A percentile compares a stretch with the other conserved stretches of the same genome.
Evolutionary conservation across 2,888 invertebrate species (phyloP).

Genomic region (Noctuana brunneofusca): DNA sequence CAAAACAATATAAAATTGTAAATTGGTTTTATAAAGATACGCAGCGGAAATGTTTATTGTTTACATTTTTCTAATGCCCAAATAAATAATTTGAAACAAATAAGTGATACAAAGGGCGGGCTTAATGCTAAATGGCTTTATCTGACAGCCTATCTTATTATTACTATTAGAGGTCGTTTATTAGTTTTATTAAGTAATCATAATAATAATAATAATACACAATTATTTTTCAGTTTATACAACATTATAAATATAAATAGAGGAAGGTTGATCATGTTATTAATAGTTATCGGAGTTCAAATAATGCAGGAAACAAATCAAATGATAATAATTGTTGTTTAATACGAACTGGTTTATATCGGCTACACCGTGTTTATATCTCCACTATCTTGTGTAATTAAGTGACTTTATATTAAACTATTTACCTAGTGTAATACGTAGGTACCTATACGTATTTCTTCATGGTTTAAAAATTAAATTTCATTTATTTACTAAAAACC

Average conservation of each 20-base stretch:
- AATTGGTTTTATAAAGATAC: no score
- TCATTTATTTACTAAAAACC: no score
- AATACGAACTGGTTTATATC: slow-evolving; percentile 14
- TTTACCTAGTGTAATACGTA: background rate
- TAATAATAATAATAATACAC: no score
- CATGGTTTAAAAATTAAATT: background rate
- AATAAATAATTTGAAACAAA: no score
- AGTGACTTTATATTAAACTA: background rate
- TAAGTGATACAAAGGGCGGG: no score
- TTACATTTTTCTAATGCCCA: background rate
- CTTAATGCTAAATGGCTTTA: no score
- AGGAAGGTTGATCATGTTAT: background rate
- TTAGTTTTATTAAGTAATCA: no score
- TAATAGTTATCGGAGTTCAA: slow-evolving; percentile 16
- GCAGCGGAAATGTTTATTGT: background rate
- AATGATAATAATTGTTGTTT: slow-evolving; percentile 3
- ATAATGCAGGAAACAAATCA: slow-evolving; percentile 18
- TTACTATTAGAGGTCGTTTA: no score
- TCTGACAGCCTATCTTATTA: no score
- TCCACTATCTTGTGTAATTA: slow-evolving; percentile 4
- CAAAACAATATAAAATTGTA: no score
- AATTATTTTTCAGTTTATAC: background rate
- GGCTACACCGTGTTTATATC: slow-evolving; percentile 7
- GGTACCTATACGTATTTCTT: slow-evolving; percentile 4
- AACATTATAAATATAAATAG: background rate